Evolutionary conservation across 1,140 invertebrate species (phyloP).

Genomic region (Aphelinus certus): DNA sequence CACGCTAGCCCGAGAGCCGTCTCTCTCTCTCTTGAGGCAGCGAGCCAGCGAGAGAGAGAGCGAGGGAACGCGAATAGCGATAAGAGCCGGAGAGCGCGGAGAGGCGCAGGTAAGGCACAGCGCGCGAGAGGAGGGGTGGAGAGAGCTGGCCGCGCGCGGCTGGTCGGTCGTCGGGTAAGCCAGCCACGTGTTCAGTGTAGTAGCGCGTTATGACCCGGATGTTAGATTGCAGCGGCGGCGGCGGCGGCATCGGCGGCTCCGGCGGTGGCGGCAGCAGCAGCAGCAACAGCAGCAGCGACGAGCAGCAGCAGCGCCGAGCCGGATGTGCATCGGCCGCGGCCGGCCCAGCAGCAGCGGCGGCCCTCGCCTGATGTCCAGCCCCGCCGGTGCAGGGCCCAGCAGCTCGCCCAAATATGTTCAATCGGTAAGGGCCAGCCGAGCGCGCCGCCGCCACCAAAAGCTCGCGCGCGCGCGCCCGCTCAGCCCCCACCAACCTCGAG

Average conservation of each 20-base stretch:
- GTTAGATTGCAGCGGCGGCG: conserved; percentile 67
- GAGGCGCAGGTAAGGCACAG: neutral
- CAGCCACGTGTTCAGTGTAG: conserved; percentile 65
- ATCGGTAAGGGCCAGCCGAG: conserved; percentile 60
- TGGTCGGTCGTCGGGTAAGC: conserved; percentile 44
- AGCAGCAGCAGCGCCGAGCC: neutral
- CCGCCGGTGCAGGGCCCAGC: conserved; percentile 26
- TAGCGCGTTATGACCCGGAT: conserved; percentile 68
- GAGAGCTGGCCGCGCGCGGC: conserved; percentile 3
- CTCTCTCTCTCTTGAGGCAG: too few relatives aligned
- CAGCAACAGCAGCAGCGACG: neutral
- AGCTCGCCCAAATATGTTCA: conserved; percentile 65
- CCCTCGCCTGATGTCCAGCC: conserved; percentile 62
- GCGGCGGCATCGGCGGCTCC: conserved; percentile 61
- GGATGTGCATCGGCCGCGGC: neutral
- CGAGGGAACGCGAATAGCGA: too few relatives aligned
- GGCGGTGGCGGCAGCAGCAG: conserved; percentile 50
- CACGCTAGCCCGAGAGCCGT: too few relatives aligned
- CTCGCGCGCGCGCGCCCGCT: too few relatives aligned
- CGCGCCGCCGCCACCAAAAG: neutral
- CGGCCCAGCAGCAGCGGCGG: conserved; percentile 1
- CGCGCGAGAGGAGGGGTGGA: conserved; percentile 5
- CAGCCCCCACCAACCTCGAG: neutral
- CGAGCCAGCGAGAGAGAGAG: too few relatives aligned
- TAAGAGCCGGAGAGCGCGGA: too few relatives aligned